These are phyloP conservation scores for Mallotus villosus DNA, from an alignment of 2,797 vertebrate genomes.

Conservation along the genomic window DNA sequence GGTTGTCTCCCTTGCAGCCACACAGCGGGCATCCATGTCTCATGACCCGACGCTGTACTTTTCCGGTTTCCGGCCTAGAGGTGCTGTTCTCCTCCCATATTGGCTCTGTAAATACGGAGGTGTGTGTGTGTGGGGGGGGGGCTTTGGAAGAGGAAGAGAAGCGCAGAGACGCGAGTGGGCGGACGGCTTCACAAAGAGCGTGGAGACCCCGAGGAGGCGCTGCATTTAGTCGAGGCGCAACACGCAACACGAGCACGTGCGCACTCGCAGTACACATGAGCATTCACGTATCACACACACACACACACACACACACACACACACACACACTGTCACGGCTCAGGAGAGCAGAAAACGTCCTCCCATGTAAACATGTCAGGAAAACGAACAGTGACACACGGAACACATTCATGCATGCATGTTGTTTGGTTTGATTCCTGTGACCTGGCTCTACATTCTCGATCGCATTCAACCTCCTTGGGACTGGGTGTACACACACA, in stretches of 20 bases:
- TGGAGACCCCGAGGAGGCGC: constrained; percentile 11
- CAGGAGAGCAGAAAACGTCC: neutral
- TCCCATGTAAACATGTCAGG: neutral
- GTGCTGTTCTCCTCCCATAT: constrained; percentile 19
- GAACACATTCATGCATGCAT: neutral
- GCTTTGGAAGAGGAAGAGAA: neutral
- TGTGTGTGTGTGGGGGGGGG: neutral
- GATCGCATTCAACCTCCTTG: neutral
- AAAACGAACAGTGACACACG: neutral
- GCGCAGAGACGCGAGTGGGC: neutral
- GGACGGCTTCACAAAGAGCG: neutral
- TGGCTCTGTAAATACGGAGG: neutral
- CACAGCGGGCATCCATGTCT: constrained; percentile 45
- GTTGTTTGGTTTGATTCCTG: neutral
- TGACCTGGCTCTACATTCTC: neutral
- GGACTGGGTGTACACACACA: constrained; percentile 2
- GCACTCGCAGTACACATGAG: neutral
- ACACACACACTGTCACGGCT: neutral
- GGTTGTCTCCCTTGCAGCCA: constrained; percentile 39
- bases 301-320: constrained; percentile 14
- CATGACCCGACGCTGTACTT: constrained; percentile 44
- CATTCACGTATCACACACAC: constrained; percentile 4
- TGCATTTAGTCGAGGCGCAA: constrained; percentile 2
- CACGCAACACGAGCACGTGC: neutral
- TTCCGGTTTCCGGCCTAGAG: constrained; percentile 18